A percentile compares a stretch with the other conserved stretches of the same genome.
Conservation (phyloP, 2,113 vertebrate genomes). For the Taurulus bubalis region DNA sequence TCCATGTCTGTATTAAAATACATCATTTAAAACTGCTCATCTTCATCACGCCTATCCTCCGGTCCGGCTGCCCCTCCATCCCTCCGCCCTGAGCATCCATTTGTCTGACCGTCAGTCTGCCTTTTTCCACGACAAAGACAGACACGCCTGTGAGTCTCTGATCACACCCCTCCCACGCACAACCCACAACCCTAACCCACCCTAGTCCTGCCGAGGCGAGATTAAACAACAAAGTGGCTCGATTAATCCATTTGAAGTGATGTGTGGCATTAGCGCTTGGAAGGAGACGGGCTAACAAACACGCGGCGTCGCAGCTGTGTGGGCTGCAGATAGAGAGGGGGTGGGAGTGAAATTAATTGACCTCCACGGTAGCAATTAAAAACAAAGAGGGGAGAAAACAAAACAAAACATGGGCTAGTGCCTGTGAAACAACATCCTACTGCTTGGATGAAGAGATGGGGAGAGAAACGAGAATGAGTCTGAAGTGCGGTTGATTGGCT, state of each 20-base stretch:
- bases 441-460: slow-evolving; percentile 72
- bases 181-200: slow-evolving; percentile 58
- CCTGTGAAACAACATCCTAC: slow-evolving; percentile 76
- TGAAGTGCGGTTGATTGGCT: slow-evolving; percentile 57
- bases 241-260: slow-evolving; percentile 84
- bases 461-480: slow-evolving; percentile 58
- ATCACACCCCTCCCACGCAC: slow-evolving; percentile 61
- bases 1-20: slow-evolving; percentile 4
- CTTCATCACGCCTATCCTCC: slow-evolving; percentile 53
- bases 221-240: slow-evolving; percentile 85
- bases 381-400: slow-evolving; percentile 80
- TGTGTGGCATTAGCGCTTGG: slow-evolving; percentile 84
- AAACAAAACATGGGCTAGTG: slow-evolving; percentile 78
- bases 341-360: slow-evolving; percentile 84
- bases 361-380: slow-evolving; percentile 85
- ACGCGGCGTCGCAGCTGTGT: slow-evolving; percentile 77
- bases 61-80: slow-evolving; percentile 47
- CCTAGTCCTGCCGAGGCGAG: slow-evolving; percentile 83
- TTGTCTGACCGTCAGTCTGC: slow-evolving; percentile 71
- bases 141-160: slow-evolving; percentile 72
- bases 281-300: slow-evolving; percentile 81
- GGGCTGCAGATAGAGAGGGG: slow-evolving; percentile 79
- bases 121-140: slow-evolving; percentile 80
- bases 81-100: slow-evolving; percentile 41
- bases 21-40: slow-evolving; percentile 27